Evolutionary conservation across 2,888 invertebrate genomes (phyloP).

Genomic region (Cephus pulcher): DNA sequence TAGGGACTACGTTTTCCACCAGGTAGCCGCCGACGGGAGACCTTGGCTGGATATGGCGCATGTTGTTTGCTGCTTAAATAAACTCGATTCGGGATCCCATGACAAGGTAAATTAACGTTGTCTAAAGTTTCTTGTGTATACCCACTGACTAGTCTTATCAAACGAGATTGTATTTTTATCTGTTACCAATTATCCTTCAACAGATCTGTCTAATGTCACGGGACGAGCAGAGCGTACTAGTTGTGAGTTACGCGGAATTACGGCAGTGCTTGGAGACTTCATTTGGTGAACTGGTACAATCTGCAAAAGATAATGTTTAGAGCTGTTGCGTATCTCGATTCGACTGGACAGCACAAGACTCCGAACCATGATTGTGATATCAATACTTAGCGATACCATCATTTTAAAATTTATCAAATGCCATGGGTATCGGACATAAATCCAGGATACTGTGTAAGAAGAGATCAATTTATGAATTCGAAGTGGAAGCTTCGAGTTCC

Average conservation of each 20-base stretch:
- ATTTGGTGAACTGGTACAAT: slow-evolving; percentile 83
- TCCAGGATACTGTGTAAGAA: not conserved
- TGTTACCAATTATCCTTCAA: slow-evolving; percentile 7
- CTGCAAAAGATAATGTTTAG: slow-evolving; percentile 62
- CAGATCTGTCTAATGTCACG: slow-evolving; percentile 95
- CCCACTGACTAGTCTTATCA: slow-evolving; percentile 2
- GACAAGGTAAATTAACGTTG: slow-evolving; percentile 74
- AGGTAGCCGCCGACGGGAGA: slow-evolving; percentile 89
- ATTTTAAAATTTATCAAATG: slow-evolving; percentile 41
- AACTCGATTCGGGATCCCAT: slow-evolving; percentile 84
- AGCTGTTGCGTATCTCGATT: slow-evolving; percentile 32
- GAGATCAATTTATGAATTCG: not conserved
- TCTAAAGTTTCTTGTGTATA: not conserved
- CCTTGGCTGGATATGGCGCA: slow-evolving; percentile 98
- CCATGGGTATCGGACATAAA: not conserved
- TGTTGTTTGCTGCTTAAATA: slow-evolving; percentile 92
- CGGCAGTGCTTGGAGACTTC: slow-evolving; percentile 95
- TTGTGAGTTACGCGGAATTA: slow-evolving; percentile 95
- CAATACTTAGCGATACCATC: slow-evolving; percentile 61
- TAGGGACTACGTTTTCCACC: slow-evolving; percentile 97
- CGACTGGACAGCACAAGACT: slow-evolving; percentile 39
- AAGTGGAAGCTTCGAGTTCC: not conserved
- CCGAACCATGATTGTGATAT: slow-evolving; percentile 63
- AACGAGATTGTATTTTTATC: slow-evolving; percentile 4
- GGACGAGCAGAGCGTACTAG: slow-evolving; percentile 95